Evolutionary conservation across 2,797 vertebrate genomes (phyloP).

Genomic region (Neosilurus hyrtlii): DNA sequence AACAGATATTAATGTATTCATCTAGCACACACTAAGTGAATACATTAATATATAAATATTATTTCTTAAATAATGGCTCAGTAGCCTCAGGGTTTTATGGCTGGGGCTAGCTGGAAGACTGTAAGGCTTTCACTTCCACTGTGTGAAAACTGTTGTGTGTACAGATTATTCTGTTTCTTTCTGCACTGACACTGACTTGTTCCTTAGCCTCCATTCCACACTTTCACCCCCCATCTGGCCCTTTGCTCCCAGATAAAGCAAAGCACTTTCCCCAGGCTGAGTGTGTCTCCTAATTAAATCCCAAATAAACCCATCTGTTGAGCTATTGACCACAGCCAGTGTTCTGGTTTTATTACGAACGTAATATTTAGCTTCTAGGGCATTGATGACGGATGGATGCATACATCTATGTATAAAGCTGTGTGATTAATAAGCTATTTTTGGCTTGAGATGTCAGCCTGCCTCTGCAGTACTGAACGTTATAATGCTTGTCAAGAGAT

Average conservation of each 20-base stretch:
- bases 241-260: slow-evolving; percentile 27
- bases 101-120: not conserved
- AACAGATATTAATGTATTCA: slow-evolving; percentile 25
- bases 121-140: slow-evolving; percentile 4
- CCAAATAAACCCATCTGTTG: slow-evolving; percentile 55
- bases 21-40: slow-evolving; percentile 31
- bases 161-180: not conserved
- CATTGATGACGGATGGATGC: slow-evolving; percentile 9
- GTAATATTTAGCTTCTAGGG: slow-evolving; percentile 29
- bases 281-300: slow-evolving; percentile 50
- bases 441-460: slow-evolving; percentile 8
- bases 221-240: slow-evolving; percentile 41
- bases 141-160: not conserved
- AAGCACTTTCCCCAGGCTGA: slow-evolving; percentile 47
- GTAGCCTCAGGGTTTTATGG: slow-evolving; percentile 12
- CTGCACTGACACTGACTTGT: slow-evolving; percentile 11
- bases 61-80: slow-evolving; percentile 18
- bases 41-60: slow-evolving; percentile 35
- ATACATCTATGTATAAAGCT: slow-evolving; percentile 24
- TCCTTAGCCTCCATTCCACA: slow-evolving; percentile 13
- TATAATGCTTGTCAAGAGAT: slow-evolving; percentile 10
- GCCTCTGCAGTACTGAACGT: not conserved
- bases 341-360: slow-evolving; percentile 34
- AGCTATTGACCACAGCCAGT: slow-evolving; percentile 46
- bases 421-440: slow-evolving; percentile 35